Base-by-base conservation (phyloP, 92 coral and sea anemone genomes). In the Palythoa caribaeorum region DNA sequence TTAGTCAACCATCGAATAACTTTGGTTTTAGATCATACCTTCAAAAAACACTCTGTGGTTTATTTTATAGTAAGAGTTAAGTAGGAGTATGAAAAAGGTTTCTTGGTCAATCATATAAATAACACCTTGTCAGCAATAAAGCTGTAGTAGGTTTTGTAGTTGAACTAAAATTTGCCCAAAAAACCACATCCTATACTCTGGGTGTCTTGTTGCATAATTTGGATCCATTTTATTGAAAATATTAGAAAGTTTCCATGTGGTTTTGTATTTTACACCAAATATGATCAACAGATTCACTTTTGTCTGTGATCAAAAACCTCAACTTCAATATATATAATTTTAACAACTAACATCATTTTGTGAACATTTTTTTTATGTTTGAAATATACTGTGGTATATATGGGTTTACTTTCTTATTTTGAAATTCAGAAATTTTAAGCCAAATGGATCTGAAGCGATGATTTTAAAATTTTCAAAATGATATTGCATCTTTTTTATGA, bases 131-230 rank as follows among this genome's bases (percentile, higher is more conserved):
- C 73, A 48, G 80, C 71, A 77, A 93, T 88, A 90, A 93, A 80
- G 86, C 94, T 89, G 85, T 81, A 89, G 86, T 87, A 80, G 92
- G 47, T 89, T 81, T 62, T 80, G 86, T 89, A 86, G 88, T 86
- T 92, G 84, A 60, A 85, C 87, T 78, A 90, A 87, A 76, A 84
- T 93, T 87, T 81, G 87, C 93, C 96, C 93, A 72, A 87, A 87
- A 65, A 90, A 93, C 98, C 98, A 95, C 98, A 95, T 71, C 89
- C 85, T 70, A 36, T 78, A 87, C 72, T 63, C 63, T 51, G 60
- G 71, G 55, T 28, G 28, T 76, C 52, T 71, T 77, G 73, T 71
- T 37, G 75, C 59, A 91, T n/a, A n/a, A n/a, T n/a, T 84, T 77
- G 87, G 89, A 76, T 69, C 74, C 13, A 68, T 54, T 80, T 77